Percentiles rank a stretch among this genome's conserved stretches.
phyloP scores from a whole-genome alignment of 2,888 invertebrate species.

The Sinotaia quadrata region DNA sequence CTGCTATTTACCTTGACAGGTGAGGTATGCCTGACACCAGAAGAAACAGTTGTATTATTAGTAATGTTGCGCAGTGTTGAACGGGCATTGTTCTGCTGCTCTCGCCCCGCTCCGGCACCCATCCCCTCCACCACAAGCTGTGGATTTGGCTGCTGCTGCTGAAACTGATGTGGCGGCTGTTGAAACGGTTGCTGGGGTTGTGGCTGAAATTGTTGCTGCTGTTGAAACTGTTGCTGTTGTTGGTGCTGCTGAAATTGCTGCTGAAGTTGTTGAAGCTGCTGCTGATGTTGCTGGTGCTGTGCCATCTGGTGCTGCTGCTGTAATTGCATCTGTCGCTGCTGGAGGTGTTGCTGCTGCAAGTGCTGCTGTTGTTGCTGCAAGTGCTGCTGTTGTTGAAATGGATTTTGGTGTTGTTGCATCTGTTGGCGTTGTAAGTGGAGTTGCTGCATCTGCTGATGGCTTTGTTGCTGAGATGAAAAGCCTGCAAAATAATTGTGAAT shows the following conservation, averaged over 20 bases:
- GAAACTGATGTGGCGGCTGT: slow-evolving; percentile 11
- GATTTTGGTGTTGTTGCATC: slow-evolving; percentile 17
- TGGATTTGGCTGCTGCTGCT: slow-evolving; percentile 12
- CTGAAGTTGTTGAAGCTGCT: slow-evolving; percentile 17
- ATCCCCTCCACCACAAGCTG: not conserved
- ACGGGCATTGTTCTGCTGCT: not conserved
- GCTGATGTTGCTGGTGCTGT: slow-evolving; percentile 10
- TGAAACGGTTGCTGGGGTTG: slow-evolving; percentile 8
- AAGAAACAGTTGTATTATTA: slow-evolving; percentile 64
- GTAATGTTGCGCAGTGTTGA: slow-evolving; percentile 76
- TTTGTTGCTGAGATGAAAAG: too few relatives aligned
- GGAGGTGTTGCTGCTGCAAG: not conserved
- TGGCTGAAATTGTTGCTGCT: slow-evolving; percentile 13
- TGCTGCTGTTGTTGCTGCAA: slow-evolving; percentile 6
- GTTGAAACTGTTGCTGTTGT: slow-evolving; percentile 2
- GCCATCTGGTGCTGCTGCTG: slow-evolving; percentile 8
- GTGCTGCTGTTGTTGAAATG: slow-evolving; percentile 18
- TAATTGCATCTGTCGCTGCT: not conserved
- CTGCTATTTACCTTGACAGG: slow-evolving; percentile 21
- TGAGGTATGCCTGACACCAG: not conserved
- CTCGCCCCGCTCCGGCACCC: not conserved
- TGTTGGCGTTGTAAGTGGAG: slow-evolving; percentile 9
- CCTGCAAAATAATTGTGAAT: slow-evolving; percentile 7
- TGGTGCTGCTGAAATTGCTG: slow-evolving; percentile 14
- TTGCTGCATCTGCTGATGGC: too few relatives aligned